Evolutionary conservation across 2,113 vertebrate genomes (phyloP).

Genomic region (Prionailurus viverrinus): DNA sequence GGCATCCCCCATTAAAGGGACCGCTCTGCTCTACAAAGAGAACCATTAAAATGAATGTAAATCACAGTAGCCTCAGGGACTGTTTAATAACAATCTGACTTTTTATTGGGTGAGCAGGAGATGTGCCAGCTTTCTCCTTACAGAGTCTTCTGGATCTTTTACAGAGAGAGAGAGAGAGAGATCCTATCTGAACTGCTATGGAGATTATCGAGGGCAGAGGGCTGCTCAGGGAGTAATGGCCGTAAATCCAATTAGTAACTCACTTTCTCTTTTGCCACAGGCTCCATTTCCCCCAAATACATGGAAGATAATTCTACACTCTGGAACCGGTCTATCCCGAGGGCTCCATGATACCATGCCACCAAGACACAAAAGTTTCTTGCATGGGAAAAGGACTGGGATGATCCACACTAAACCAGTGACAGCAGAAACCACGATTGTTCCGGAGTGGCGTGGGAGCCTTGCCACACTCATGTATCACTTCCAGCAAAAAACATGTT

Average conservation of each 20-base stretch:
- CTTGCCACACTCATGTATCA: not conserved
- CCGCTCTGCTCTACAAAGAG: conserved; percentile 76
- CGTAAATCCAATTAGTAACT: conserved; percentile 82
- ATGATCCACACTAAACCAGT: not conserved
- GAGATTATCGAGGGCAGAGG: conserved; percentile 76
- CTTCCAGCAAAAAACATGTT: not conserved
- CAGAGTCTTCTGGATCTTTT: conserved; percentile 59
- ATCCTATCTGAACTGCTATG: conserved; percentile 72
- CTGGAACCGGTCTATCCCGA: not conserved
- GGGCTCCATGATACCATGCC: not conserved
- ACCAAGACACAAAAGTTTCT: not conserved
- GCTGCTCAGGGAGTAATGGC: conserved; percentile 72
- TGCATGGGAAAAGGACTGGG: not conserved
- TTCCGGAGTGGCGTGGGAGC: rapidly evolving
- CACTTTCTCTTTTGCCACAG: conserved; percentile 81
- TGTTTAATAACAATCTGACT: conserved; percentile 83
- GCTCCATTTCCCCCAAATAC: conserved; percentile 48
- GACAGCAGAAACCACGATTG: not conserved
- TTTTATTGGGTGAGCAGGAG: conserved; percentile 84
- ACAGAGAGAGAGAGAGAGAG: conserved; percentile 69
- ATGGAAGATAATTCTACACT: not conserved
- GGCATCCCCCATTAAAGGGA: conserved; percentile 63
- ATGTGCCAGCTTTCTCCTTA: conserved; percentile 79
- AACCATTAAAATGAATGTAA: conserved; percentile 82
- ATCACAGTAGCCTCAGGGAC: conserved; percentile 83